A percentile compares a stretch with the other conserved stretches of the same genome.
These are phyloP conservation scores for Scolopax bukidnonensis DNA, from an alignment of 2,797 vertebrate species.

Conservation along the genomic window DNA sequence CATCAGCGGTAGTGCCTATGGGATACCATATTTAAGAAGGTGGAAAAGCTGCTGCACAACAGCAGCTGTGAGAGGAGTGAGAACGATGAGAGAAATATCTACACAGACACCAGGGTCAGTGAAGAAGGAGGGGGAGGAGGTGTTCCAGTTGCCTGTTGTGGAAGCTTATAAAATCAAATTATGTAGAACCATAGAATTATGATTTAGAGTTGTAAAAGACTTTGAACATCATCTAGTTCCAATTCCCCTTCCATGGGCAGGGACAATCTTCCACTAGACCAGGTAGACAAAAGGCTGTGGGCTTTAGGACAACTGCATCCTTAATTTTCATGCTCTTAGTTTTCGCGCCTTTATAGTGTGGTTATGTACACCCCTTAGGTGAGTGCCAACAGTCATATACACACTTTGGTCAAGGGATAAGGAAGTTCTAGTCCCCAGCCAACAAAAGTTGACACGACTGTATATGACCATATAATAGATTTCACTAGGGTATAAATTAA, in stretches of 20 bases:
- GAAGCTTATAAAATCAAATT: no score
- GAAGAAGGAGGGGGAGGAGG: background rate
- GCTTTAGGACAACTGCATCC: background rate
- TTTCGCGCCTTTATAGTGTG: background rate
- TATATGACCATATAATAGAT: background rate
- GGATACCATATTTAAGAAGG: background rate
- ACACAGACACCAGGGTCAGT: background rate
- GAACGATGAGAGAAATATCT: background rate
- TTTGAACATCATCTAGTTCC: no score
- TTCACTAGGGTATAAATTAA: background rate
- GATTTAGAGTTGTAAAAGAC: no score
- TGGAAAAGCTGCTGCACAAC: background rate
- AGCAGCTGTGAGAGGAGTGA: background rate
- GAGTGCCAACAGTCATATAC: background rate
- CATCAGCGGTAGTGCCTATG: accelerated
- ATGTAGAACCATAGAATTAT: no score
- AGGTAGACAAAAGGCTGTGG: background rate
- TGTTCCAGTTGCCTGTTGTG: no score
- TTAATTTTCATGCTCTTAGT: background rate
- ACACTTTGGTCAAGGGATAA: background rate
- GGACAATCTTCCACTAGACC: no score
- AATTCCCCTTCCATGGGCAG: no score
- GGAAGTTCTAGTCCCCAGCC: background rate
- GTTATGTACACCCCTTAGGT: background rate
- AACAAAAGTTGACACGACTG: background rate